phyloP scores from a whole-genome alignment of 2,113 vertebrate genomes.

The Microcebus lehilahytsara region DNA sequence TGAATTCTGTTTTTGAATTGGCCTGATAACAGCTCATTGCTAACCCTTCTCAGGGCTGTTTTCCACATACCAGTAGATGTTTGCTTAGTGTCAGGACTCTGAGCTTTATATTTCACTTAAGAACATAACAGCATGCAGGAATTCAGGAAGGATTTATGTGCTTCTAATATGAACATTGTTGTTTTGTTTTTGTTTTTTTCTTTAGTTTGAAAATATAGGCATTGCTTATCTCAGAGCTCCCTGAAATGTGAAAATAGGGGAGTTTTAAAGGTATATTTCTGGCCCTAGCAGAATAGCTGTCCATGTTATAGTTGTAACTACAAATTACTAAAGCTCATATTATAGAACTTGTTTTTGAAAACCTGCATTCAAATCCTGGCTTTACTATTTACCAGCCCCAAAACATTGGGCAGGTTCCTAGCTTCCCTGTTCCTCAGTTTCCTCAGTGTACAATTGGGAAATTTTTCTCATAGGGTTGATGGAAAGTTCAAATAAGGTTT shows the following conservation, averaged over 20 bases:
- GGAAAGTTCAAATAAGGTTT: not conserved
- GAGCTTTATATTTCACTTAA: slow-evolving; percentile 22
- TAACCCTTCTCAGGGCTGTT: not conserved
- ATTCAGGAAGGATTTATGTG: slow-evolving; percentile 5
- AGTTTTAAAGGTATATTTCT: slow-evolving; percentile 6
- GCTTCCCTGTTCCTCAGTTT: not conserved
- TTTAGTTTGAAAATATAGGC: not conserved
- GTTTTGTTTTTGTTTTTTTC: not conserved
- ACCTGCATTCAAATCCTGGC: not conserved
- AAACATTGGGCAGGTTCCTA: not conserved
- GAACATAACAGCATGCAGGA: not conserved
- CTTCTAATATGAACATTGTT: not conserved
- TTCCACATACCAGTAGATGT: not conserved
- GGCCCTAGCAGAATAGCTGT: not conserved
- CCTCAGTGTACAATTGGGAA: not conserved
- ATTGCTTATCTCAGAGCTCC: not conserved
- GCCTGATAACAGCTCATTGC: not conserved
- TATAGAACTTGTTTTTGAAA: slow-evolving; percentile 26
- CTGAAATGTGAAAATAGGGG: not conserved
- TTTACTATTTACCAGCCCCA: not conserved
- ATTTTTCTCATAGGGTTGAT: not conserved
- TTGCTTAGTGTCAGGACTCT: not conserved
- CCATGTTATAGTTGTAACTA: not conserved
- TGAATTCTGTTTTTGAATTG: slow-evolving; percentile 32
- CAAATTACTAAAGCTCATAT: not conserved